Conservation (phyloP, 2,888 invertebrate species). For the Rhimphoctona megacephalus region DNA sequence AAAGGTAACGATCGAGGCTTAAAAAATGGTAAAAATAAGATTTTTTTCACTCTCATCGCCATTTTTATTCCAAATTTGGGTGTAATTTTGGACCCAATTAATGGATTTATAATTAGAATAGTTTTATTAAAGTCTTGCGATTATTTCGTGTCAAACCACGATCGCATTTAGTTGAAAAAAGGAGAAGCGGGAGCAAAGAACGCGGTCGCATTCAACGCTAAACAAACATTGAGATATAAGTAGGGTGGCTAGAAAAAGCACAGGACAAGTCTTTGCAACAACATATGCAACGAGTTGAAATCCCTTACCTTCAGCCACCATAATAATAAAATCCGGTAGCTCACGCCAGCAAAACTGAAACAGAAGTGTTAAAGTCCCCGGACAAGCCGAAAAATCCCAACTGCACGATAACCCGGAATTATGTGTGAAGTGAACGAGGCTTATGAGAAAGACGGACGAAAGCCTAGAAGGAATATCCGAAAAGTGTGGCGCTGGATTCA, state of each 20-base stretch:
- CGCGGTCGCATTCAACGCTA: not conserved
- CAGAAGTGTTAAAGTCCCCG: conserved; percentile 8
- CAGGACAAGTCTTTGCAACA: conserved; percentile 36
- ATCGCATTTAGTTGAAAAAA: not conserved
- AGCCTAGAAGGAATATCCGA: not conserved
- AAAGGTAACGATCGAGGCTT: not conserved
- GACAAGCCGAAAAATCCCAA: conserved; percentile 35
- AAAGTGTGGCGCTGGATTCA: conserved; percentile 45
- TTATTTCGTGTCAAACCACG: not conserved
- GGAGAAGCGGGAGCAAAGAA: not conserved
- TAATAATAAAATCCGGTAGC: conserved; percentile 43
- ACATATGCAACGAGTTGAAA: conserved; percentile 59
- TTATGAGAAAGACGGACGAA: conserved; percentile 32
- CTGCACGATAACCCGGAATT: conserved; percentile 59
- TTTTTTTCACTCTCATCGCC: no score
- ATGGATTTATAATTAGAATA: not conserved
- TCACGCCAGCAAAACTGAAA: conserved; percentile 15
- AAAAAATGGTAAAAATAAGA: not conserved
- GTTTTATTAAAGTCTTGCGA: not conserved
- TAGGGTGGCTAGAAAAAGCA: conserved; percentile 21
- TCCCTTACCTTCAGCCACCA: conserved; percentile 30
- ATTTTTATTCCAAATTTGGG: not conserved
- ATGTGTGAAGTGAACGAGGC: conserved; percentile 42
- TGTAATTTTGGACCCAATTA: not conserved
- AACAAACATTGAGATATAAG: conserved; percentile 18